These are phyloP conservation scores for Latrodectus geometricus DNA, from an alignment of 1,140 invertebrate species.

Conservation along the genomic window DNA sequence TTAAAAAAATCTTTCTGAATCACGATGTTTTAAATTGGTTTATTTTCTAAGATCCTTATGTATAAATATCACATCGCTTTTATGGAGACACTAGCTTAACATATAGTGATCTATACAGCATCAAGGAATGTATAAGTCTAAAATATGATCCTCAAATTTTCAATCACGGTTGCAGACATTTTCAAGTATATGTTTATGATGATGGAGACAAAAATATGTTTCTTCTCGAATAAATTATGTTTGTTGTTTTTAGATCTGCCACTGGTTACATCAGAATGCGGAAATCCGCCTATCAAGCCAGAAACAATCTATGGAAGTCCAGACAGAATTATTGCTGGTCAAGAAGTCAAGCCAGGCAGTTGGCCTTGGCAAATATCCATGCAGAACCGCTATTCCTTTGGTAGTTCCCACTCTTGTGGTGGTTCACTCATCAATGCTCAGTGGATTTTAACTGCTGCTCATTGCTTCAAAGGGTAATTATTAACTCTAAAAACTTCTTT, in stretches of 20 bases:
- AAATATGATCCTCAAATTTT: not conserved
- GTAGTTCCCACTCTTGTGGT: conserved; percentile 77
- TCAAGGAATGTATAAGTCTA: not conserved
- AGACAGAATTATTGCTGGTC: conserved; percentile 83
- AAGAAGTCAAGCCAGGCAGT: conserved; percentile 78
- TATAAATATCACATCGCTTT: not conserved
- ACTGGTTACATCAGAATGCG: not conserved
- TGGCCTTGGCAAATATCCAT: conserved; percentile 83
- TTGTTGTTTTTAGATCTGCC: not conserved
- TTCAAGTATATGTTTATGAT: not conserved
- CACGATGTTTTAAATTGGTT: too few species aligned
- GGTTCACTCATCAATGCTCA: conserved; percentile 81
- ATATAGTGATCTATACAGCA: not conserved
- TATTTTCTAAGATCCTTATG: too few species aligned
- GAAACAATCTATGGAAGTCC: not conserved
- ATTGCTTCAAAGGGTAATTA: conserved; percentile 75
- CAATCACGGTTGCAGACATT: not conserved
- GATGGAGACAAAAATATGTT: not conserved
- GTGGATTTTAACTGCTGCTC: conserved; percentile 87
- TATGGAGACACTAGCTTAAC: not conserved
- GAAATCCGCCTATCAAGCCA: conserved; percentile 11
- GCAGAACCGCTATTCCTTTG: conserved; percentile 12
- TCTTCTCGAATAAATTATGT: not conserved
- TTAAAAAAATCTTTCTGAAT: too few species aligned
- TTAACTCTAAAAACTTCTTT: too few species aligned